Evolutionary conservation across 1,140 invertebrate genomes (phyloP), one percentile per base, ranked within the genome.

Genomic region (Gonatopus flavifemur): DNA sequence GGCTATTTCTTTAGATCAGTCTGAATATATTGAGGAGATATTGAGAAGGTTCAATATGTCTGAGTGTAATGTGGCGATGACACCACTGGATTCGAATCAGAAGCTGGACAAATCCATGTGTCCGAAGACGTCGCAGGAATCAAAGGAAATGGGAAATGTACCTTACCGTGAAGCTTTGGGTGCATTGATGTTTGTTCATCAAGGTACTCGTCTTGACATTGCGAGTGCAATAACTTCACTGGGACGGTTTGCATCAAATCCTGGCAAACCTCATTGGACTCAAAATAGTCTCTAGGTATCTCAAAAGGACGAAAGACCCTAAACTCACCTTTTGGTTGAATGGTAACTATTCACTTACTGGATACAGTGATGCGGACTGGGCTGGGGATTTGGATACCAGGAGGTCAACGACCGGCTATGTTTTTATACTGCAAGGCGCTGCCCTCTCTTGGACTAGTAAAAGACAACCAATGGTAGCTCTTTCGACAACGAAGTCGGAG

Each of bases 81-180:
- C 37, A 7, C 3, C 19, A n/a, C n/a, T 39, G n/a, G 37, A 39
- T n/a, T 5, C n/a, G 3, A 39, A 39, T n/a, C 16, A 18, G 12
- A 21, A 20, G 6, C 37, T 20, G 7, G 13, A 16, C 3, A 21
- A 19, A n/a, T 6, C 18, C 10, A 39, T 39, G 37, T 2, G 2
- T 7, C 37, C 19, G n/a, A 10, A 10, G 4, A 36, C 39, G 9
- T 1, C 12, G 2, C 22, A 36, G n/a, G 39, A 37, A 16, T 21
- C 6, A 10, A 12, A 12, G 12, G 1, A 22, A 6, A 42, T 49
- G 32, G 9, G 10, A 3, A 32, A 18, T 10, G 9, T 42, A 28
- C 22, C 38, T 7, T 42, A 42, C 4, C 35, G 39, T 21, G 22
- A 49, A 16, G 8, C 30, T 12, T 25, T 49, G 10, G 39, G 47